phyloP scores from a whole-genome alignment of 1,140 invertebrate genomes.

The Halesus radiatus region DNA sequence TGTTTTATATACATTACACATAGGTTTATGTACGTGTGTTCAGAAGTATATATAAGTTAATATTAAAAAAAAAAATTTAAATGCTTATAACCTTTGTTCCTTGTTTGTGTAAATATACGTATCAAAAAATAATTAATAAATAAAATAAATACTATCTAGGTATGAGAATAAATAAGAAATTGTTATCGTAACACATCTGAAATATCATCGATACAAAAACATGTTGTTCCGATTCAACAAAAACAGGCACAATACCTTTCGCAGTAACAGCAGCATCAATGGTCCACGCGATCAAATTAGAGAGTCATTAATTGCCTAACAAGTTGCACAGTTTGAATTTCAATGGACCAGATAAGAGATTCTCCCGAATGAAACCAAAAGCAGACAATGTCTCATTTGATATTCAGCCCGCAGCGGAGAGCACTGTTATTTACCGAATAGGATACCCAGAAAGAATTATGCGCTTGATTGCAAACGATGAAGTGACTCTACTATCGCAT shows the following conservation, averaged over 20 bases:
- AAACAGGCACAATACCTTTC: constrained; percentile 9
- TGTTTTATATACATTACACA: no score
- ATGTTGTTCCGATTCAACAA: neutral
- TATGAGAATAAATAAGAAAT: no score
- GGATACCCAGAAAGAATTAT: neutral
- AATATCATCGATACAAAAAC: neutral
- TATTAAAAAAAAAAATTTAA: no score
- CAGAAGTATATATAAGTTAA: no score
- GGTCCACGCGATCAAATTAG: constrained; percentile 23
- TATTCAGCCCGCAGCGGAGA: neutral
- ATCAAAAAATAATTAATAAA: no score
- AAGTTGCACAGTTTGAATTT: constrained; percentile 9
- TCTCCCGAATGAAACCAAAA: constrained; percentile 16
- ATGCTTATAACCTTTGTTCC: no score
- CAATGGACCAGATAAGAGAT: neutral
- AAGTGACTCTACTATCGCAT: no score
- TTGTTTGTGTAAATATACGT: no score
- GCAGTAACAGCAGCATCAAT: constrained; percentile 10
- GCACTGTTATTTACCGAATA: constrained; percentile 3
- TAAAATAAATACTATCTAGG: no score
- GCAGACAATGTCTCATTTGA: neutral
- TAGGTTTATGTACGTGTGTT: no score
- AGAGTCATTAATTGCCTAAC: neutral
- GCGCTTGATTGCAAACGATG: neutral
- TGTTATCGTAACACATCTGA: neutral